Evolutionary conservation across 2,113 vertebrate species (phyloP).

Genomic region (Polypterus bichir): DNA sequence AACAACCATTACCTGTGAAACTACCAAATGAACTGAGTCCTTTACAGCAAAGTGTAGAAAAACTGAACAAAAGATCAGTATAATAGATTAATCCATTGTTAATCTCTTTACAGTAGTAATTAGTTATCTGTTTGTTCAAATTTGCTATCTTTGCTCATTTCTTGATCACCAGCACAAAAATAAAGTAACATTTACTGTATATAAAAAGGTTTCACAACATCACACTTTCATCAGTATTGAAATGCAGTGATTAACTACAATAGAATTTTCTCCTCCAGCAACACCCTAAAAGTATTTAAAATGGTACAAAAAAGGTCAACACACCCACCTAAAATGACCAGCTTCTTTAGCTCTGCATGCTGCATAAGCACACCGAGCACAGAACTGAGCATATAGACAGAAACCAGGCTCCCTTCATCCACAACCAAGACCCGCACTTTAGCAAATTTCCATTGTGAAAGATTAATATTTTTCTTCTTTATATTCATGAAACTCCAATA

Average conservation of each 20-base stretch:
- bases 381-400: not conserved
- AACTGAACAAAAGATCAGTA: too few relatives aligned
- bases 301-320: not conserved
- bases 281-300: not conserved
- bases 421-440: not conserved
- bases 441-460: not conserved
- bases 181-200: too few relatives aligned
- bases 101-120: too few relatives aligned
- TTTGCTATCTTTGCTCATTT: too few relatives aligned
- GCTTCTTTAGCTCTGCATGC: not conserved
- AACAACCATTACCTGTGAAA: too few relatives aligned
- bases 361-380: not conserved
- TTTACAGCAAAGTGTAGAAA: too few relatives aligned
- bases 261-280: not conserved
- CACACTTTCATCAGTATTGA: too few relatives aligned
- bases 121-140: too few relatives aligned
- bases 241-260: not conserved
- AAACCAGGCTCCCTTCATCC: slow-evolving; percentile 1
- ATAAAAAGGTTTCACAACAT: too few relatives aligned
- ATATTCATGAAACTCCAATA: not conserved
- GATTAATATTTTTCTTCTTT: not conserved
- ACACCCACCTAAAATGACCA: not conserved
- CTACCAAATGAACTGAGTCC: too few relatives aligned
- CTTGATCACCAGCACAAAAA: too few relatives aligned
- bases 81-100: too few relatives aligned